phyloP scores from a whole-genome alignment of 2,113 vertebrate species.

The Colistium nudipinnis region DNA sequence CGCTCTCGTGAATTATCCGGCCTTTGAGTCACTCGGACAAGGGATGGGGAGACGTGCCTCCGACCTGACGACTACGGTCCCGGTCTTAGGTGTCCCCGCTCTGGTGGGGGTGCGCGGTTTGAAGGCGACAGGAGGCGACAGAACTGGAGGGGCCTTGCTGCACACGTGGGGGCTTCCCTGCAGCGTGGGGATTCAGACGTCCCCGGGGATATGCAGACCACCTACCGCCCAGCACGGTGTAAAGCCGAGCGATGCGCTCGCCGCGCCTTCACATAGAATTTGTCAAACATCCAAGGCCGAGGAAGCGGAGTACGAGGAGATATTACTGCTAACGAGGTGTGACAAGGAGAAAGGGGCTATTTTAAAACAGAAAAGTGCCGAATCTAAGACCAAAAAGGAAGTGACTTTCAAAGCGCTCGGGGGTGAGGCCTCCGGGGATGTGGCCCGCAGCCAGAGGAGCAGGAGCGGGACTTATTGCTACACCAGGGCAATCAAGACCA shows the following conservation, averaged over 20 bases:
- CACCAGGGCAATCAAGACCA: conserved; percentile 70
- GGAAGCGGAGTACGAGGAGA: conserved; percentile 50
- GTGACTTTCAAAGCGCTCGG: conserved; percentile 79
- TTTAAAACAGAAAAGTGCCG: conserved; percentile 73
- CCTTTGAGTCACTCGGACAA: conserved; percentile 45
- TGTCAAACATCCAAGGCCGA: conserved; percentile 52
- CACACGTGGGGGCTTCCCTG: conserved; percentile 74
- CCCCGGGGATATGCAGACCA: conserved; percentile 70
- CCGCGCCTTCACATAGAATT: conserved; percentile 43
- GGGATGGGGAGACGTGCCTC: conserved; percentile 81
- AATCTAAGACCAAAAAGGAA: conserved; percentile 79
- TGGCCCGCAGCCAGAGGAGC: conserved; percentile 52
- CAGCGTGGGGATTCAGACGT: conserved; percentile 81
- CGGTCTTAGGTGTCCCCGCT: conserved; percentile 79
- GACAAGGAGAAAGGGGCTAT: conserved; percentile 72
- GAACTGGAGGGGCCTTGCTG: conserved; percentile 57
- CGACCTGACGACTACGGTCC: conserved; percentile 79
- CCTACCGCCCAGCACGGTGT: conserved; percentile 33
- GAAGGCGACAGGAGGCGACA: conserved; percentile 70
- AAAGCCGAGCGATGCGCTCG: conserved; percentile 42
- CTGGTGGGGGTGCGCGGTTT: conserved; percentile 75
- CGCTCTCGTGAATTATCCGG: conserved; percentile 36
- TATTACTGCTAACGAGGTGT: conserved; percentile 49
- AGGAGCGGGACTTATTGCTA: conserved; percentile 58
- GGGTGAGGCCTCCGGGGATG: conserved; percentile 63